These are phyloP conservation scores for Gymnocephalus cernua DNA, from an alignment of 2,113 vertebrate genomes.

Conservation along the genomic window DNA sequence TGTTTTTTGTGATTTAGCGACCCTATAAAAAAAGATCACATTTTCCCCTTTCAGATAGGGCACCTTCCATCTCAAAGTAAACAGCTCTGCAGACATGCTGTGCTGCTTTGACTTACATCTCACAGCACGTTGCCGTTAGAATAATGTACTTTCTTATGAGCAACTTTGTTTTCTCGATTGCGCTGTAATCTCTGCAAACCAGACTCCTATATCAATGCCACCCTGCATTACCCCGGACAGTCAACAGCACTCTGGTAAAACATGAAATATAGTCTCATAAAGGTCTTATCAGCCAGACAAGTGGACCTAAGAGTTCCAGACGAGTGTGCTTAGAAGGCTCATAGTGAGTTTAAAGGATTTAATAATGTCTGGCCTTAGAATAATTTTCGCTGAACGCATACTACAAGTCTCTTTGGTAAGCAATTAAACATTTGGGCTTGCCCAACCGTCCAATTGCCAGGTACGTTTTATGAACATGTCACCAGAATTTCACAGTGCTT, in stretches of 20 bases:
- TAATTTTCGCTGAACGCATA: constrained; percentile 17
- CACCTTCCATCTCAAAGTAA: neutral
- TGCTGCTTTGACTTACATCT: constrained; percentile 4
- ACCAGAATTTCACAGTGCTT: neutral
- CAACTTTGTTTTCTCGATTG: constrained; percentile 54
- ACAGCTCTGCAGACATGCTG: neutral
- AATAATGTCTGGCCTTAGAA: constrained; percentile 57
- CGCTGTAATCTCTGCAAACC: constrained; percentile 55
- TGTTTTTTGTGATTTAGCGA: neutral
- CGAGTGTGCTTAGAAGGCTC: constrained; percentile 57
- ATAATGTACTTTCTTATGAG: constrained; percentile 38
- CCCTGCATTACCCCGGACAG: constrained; percentile 51
- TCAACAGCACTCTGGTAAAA: constrained; percentile 57
- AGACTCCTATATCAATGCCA: constrained; percentile 67
- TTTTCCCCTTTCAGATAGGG: neutral
- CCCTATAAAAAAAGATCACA: constrained; percentile 3
- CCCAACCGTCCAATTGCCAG: neutral
- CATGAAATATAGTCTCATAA: constrained; percentile 64
- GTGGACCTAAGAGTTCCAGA: constrained; percentile 64
- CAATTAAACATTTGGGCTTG: constrained; percentile 30
- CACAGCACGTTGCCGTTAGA: constrained; percentile 16
- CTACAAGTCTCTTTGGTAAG: constrained; percentile 24
- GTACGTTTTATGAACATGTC: neutral
- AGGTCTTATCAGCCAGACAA: constrained; percentile 68
- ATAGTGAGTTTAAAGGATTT: constrained; percentile 52